Conservation (phyloP, 1,140 invertebrate genomes). For the Drosophila nasuta region DNA sequence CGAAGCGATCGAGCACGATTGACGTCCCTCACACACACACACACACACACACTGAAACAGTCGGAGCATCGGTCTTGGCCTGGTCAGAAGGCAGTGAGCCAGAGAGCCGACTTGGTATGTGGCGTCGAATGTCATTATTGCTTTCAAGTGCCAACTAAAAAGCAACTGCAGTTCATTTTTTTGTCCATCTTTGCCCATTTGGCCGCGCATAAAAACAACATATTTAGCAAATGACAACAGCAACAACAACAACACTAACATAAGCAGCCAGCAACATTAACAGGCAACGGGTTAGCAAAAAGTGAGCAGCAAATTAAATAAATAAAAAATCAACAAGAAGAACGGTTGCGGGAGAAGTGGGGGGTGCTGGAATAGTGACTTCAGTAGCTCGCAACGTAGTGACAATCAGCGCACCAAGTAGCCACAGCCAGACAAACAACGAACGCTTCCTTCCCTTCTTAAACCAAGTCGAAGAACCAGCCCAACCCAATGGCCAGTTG, state of each 20-base stretch:
- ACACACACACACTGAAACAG: slow-evolving; percentile 19
- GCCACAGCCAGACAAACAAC: slow-evolving; percentile 36
- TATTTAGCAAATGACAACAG: slow-evolving; percentile 84
- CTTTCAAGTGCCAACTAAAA: slow-evolving; percentile 84
- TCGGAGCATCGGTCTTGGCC: slow-evolving; percentile 20
- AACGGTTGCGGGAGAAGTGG: slow-evolving; percentile 9
- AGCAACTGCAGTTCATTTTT: slow-evolving; percentile 82
- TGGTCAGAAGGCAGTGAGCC: slow-evolving; percentile 11
- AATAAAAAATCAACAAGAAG: slow-evolving; percentile 79
- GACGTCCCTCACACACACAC: slow-evolving; percentile 69
- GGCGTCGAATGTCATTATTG: slow-evolving; percentile 85
- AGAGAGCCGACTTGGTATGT: slow-evolving; percentile 71
- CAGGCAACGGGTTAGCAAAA: slow-evolving; percentile 22
- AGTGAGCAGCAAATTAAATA: slow-evolving; percentile 77
- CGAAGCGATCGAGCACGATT: slow-evolving; percentile 75
- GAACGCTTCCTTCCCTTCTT: slow-evolving; percentile 24
- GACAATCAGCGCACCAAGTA: slow-evolving; percentile 51
- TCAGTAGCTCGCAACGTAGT: slow-evolving; percentile 18
- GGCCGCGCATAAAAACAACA: slow-evolving; percentile 82
- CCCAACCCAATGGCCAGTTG: slow-evolving; percentile 21
- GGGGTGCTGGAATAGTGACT: slow-evolving; percentile 1
- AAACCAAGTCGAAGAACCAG: background rate
- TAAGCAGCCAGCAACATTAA: slow-evolving; percentile 26
- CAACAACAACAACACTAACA: slow-evolving; percentile 50
- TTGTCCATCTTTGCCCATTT: slow-evolving; percentile 77